These are phyloP conservation scores for Tenrec ecaudatus DNA, from an alignment of 2,113 vertebrate species.

Conservation along the genomic window DNA sequence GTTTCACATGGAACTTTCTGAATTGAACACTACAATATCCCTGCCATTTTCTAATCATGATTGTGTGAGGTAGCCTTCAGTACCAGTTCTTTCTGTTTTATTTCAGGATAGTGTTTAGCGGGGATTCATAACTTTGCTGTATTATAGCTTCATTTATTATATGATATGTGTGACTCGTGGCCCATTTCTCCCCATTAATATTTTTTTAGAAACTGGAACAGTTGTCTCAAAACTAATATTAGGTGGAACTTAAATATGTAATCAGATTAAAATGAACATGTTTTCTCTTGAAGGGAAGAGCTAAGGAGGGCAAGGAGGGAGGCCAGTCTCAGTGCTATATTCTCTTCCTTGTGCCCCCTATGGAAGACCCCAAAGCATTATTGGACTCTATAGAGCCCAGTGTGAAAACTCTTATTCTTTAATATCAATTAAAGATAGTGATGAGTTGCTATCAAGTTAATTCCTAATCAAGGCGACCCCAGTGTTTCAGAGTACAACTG, in stretches of 20 bases:
- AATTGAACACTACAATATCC: neutral
- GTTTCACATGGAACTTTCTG: conserved; percentile 16
- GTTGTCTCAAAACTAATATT: conserved; percentile 4
- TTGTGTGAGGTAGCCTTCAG: neutral
- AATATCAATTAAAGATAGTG: neutral
- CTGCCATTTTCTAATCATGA: neutral
- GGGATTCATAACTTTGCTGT: too few species aligned
- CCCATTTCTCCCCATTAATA: neutral
- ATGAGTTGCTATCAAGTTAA: neutral
- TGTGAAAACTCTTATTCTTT: neutral
- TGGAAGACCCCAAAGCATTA: neutral
- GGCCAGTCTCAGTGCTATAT: neutral
- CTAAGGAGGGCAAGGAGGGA: neutral
- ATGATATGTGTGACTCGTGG: neutral
- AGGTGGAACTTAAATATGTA: neutral
- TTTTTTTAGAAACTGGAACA: neutral
- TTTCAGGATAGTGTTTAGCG: neutral
- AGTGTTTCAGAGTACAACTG: neutral
- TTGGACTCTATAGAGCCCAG: neutral
- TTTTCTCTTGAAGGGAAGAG: neutral
- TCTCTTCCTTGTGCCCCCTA: neutral
- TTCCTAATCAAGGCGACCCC: neutral
- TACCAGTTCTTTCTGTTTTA: neutral
- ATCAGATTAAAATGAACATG: neutral
- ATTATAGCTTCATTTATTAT: neutral